These are phyloP conservation scores for Teleopsis dalmanni DNA, from an alignment of 1,140 invertebrate genomes.

Conservation along the genomic window DNA sequence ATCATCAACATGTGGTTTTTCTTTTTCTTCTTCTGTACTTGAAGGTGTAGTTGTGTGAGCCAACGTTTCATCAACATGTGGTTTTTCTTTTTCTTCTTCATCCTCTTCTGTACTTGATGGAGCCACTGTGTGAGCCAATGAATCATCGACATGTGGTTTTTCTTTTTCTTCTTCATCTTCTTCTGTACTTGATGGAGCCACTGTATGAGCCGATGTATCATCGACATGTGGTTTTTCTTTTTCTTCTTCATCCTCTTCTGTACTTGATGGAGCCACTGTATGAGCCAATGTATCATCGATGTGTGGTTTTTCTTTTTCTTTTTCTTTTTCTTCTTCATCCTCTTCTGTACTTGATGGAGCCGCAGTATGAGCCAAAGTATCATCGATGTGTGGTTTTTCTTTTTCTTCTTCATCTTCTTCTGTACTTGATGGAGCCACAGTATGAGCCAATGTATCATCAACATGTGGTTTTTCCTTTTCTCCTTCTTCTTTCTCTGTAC, in stretches of 20 bases:
- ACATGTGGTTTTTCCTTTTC: background rate
- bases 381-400: background rate
- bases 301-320: background rate
- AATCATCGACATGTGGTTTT: background rate
- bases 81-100: constrained; percentile 8
- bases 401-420: background rate
- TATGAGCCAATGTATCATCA: background rate
- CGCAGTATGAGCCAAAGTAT: background rate
- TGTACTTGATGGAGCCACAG: background rate
- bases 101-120: constrained; percentile 1
- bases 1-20: background rate
- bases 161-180: constrained; percentile 5
- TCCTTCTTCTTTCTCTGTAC: background rate
- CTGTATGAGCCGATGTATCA: constrained; percentile 2
- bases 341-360: background rate
- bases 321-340: no score
- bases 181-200: background rate
- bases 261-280: background rate
- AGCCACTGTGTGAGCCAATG: background rate
- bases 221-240: background rate
- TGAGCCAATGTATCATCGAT: background rate
- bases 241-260: background rate
- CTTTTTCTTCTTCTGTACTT: background rate
- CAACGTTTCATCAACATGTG: background rate
- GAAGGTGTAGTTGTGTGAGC: background rate